These are phyloP conservation scores for Leptopilina drosophilae DNA, from an alignment of 2,888 invertebrate genomes.

Conservation along the genomic window DNA sequence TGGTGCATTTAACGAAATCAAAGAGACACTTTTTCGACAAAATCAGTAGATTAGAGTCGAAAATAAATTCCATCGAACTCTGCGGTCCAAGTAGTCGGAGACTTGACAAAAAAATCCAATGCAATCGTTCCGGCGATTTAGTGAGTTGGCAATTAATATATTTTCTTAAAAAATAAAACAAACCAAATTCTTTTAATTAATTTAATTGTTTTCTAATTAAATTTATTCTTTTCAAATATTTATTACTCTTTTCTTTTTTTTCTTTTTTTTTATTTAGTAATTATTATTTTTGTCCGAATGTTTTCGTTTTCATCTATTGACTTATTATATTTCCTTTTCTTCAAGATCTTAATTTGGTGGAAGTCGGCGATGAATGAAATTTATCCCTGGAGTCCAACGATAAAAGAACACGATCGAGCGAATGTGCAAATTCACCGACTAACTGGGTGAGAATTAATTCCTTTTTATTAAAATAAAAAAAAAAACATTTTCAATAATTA, in stretches of 20 bases:
- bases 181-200: neutral
- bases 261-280: too few species aligned
- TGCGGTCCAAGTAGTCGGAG: conserved; percentile 79
- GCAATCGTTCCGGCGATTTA: conserved; percentile 78
- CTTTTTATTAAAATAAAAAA: neutral
- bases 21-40: conserved; percentile 80
- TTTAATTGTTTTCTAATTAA: too few species aligned
- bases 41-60: conserved; percentile 84
- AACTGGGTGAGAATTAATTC: conserved; percentile 79
- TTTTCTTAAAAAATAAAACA: neutral
- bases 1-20: conserved; percentile 83
- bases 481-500: too few species aligned
- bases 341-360: conserved; percentile 86
- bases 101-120: conserved; percentile 79
- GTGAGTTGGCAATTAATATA: conserved; percentile 69
- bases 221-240: too few species aligned
- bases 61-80: conserved; percentile 80
- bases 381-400: conserved; percentile 94
- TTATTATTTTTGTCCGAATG: too few species aligned
- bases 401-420: conserved; percentile 90
- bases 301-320: too few species aligned
- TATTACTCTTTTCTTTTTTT: too few species aligned
- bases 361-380: conserved; percentile 90
- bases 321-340: neutral
- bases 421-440: conserved; percentile 91